These are phyloP conservation scores for Octodonta nipae DNA, from an alignment of 2,888 invertebrate genomes.

Conservation along the genomic window DNA sequence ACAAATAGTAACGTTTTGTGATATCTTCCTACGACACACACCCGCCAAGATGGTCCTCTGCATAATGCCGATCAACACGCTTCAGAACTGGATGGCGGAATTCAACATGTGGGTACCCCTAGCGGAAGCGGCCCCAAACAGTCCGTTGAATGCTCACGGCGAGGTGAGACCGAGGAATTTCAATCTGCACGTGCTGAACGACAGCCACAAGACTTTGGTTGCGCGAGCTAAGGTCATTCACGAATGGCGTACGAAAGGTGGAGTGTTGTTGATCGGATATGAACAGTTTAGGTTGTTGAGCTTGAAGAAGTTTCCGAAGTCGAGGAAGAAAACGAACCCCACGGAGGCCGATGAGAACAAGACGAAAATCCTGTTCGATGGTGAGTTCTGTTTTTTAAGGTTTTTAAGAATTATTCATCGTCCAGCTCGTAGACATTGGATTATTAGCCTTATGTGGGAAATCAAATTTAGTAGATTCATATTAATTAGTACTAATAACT, in stretches of 20 bases:
- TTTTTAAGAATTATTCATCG: no score
- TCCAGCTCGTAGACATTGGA: no score
- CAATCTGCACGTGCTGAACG: constrained; percentile 80
- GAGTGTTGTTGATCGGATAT: constrained; percentile 91
- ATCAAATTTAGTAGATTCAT: no score
- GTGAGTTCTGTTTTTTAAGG: no score
- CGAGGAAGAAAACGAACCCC: constrained; percentile 42
- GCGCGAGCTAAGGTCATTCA: constrained; percentile 75
- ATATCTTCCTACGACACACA: constrained; percentile 86
- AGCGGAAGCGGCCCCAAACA: constrained; percentile 36
- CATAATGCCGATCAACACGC: constrained; percentile 96
- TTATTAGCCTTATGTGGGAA: no score
- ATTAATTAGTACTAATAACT: no score
- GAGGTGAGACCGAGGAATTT: constrained; percentile 69
- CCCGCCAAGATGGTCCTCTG: constrained; percentile 78
- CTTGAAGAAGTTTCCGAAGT: constrained; percentile 56
- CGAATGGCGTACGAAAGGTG: constrained; percentile 78
- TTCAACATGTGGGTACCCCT: constrained; percentile 94
- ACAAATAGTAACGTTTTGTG: constrained; percentile 85
- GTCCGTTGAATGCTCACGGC: constrained; percentile 46
- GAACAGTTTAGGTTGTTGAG: constrained; percentile 88
- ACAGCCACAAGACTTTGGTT: constrained; percentile 80
- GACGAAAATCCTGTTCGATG: constrained; percentile 63
- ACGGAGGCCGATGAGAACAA: constrained; percentile 43
- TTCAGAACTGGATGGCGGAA: constrained; percentile 95